Evolutionary conservation across 2,888 invertebrate species (phyloP), one percentile per base, ranked within the genome.

Genomic region (Emmelina monodactyla): DNA sequence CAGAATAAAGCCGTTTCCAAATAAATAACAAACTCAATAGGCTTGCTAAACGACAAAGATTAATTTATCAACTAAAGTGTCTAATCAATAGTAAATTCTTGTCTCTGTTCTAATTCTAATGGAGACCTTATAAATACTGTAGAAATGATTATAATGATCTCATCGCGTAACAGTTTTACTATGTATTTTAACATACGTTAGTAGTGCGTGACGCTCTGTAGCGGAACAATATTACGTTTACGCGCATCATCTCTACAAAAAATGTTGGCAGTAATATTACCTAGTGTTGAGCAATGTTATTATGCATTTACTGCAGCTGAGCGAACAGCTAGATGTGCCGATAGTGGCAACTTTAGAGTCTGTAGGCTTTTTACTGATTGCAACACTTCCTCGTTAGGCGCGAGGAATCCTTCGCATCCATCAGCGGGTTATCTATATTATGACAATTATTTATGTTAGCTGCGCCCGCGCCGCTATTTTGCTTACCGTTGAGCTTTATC

Each of bases 371-470:
- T 54, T 55, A 53, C 54, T 45, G 41, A 42, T 51, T n/a, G 47
- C 41, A 45, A 50, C 46, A 53, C 56, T 72, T 71, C 65, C 71
- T 73, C 63, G 71, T 71, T 69, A 70, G 57, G 46, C 45, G 49
- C 51, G 47, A 49, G 44, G 49, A 51, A 46, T 56, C 45, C 54
- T 47, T 54, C 55, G 58, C 67, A 78, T 79, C 76, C 72, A 71
- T 76, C 78, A 76, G 42, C 53, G n/a, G n/a, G 51, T 63, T 78
- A 76, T 79, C 79, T 75, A 53, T 60, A 66, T 67, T 73, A 76
- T 78, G 78, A 79, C 75, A 79, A 76, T 75, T 72, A 79, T 79
- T 79, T 79, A 79, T 78, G 75, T 70, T 69, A 59, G 53, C 66
- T 58, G 65, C 61, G 58, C 59, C n/a, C 55, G 68, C 66, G 67